These are phyloP conservation scores for Lagocephalus sceleratus DNA, from an alignment of 2,797 vertebrate species.

Conservation along the genomic window DNA sequence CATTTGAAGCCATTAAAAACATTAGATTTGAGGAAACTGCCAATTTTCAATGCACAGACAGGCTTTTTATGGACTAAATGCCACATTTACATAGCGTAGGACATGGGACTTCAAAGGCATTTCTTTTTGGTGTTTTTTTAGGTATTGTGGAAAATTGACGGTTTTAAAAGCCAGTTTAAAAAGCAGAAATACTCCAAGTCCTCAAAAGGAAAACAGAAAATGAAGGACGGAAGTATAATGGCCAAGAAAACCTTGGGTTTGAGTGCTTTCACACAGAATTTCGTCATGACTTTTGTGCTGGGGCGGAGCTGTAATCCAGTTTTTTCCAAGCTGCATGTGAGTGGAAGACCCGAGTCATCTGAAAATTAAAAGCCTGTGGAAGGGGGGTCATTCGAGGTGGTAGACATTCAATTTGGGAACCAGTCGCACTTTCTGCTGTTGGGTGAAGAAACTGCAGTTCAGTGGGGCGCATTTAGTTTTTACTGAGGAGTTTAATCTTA, in stretches of 20 bases:
- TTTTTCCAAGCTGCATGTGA: conserved; percentile 21
- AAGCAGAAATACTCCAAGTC: not conserved
- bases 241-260: conserved; percentile 12
- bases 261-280: conserved; percentile 16
- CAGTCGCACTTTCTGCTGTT: conserved; percentile 36
- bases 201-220: conserved; percentile 3
- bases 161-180: conserved; percentile 1
- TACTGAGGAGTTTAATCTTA: not conserved
- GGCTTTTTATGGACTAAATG: not conserved
- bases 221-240: conserved; percentile 5
- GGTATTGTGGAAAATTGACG: not conserved
- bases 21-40: not conserved
- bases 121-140: not conserved
- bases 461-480: conserved; percentile 10
- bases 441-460: conserved; percentile 37
- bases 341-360: conserved; percentile 26
- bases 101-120: not conserved
- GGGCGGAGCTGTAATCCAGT: conserved; percentile 5
- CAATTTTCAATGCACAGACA: not conserved
- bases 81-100: not conserved
- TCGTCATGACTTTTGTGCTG: conserved; percentile 11
- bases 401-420: conserved; percentile 47
- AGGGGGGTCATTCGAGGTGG: conserved; percentile 34
- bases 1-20: too few species aligned
- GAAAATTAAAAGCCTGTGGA: conserved; percentile 28